A percentile compares a stretch with the other conserved stretches of the same genome.
These are phyloP conservation scores for Cydia fagiglandana DNA, from an alignment of 1,140 invertebrate genomes.

Conservation along the genomic window DNA sequence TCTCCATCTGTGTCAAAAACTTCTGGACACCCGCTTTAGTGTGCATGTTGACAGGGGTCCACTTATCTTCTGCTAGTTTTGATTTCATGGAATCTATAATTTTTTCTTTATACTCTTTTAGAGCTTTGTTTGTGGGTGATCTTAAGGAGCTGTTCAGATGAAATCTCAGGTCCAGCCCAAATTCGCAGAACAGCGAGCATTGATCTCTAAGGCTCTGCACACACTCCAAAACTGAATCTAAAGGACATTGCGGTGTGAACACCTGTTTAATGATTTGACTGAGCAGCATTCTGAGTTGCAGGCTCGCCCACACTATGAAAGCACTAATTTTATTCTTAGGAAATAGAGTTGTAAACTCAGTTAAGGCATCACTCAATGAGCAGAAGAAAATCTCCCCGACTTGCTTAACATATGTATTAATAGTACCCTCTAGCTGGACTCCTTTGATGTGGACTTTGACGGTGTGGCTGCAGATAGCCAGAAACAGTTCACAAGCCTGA, in stretches of 20 bases:
- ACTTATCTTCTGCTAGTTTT: constrained; percentile 76
- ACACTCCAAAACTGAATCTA: constrained; percentile 92
- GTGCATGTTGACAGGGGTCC: constrained; percentile 78
- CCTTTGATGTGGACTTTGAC: constrained; percentile 91
- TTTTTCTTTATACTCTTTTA: constrained; percentile 76
- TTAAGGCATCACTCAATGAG: constrained; percentile 91
- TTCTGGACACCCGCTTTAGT: constrained; percentile 76
- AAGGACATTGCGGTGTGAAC: constrained; percentile 92
- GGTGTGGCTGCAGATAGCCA: constrained; percentile 90
- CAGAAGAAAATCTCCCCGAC: constrained; percentile 93
- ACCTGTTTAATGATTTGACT: constrained; percentile 93
- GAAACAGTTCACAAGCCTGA: constrained; percentile 91
- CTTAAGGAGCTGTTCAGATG: constrained; percentile 89
- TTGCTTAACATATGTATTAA: constrained; percentile 90
- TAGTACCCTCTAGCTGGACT: constrained; percentile 93
- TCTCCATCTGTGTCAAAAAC: constrained; percentile 76
- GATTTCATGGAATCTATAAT: constrained; percentile 74
- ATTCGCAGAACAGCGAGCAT: constrained; percentile 81
- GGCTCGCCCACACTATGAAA: constrained; percentile 94
- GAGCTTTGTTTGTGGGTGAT: constrained; percentile 79
- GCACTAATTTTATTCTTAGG: constrained; percentile 88
- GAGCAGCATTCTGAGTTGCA: constrained; percentile 91
- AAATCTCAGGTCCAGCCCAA: constrained; percentile 86
- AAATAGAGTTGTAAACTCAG: constrained; percentile 92
- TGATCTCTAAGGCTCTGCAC: constrained; percentile 88